Evolutionary conservation across 2,888 invertebrate genomes (phyloP).

Genomic region (Caenorhabditis parvicauda): DNA sequence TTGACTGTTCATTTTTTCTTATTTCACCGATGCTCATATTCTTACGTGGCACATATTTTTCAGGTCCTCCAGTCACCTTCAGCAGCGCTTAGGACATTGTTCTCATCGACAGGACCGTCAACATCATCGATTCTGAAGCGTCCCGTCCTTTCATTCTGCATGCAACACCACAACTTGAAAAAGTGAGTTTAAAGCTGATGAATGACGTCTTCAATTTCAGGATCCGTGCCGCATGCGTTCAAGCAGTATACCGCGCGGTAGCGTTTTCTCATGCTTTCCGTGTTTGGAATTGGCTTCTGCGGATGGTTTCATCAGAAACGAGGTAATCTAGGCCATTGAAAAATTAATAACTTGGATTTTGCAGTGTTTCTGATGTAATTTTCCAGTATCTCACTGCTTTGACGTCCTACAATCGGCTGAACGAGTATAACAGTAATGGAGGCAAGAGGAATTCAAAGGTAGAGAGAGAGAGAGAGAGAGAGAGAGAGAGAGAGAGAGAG

Average conservation of each 20-base stretch:
- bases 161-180: conserved; percentile 64
- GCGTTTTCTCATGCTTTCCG: conserved; percentile 64
- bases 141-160: conserved; percentile 83
- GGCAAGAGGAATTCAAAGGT: conserved; percentile 20
- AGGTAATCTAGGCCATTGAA: conserved; percentile 12
- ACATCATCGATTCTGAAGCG: conserved; percentile 69
- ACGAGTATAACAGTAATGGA: no score
- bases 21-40: neutral
- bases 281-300: conserved; percentile 89
- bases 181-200: no score
- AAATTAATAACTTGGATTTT: conserved; percentile 2
- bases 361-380: conserved; percentile 84
- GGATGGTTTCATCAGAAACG: conserved; percentile 64
- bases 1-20: no score
- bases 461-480: no score
- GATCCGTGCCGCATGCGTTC: conserved; percentile 81
- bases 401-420: conserved; percentile 45
- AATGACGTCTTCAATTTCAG: conserved; percentile 67
- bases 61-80: conserved; percentile 47
- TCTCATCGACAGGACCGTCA: conserved; percentile 35
- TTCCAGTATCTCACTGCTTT: conserved; percentile 68
- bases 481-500: no score
- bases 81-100: conserved; percentile 42
- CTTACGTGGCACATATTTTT: no score
- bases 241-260: conserved; percentile 73